Evolutionary conservation across 1,140 invertebrate genomes (phyloP).

Genomic region (Dendroctonus valens): DNA sequence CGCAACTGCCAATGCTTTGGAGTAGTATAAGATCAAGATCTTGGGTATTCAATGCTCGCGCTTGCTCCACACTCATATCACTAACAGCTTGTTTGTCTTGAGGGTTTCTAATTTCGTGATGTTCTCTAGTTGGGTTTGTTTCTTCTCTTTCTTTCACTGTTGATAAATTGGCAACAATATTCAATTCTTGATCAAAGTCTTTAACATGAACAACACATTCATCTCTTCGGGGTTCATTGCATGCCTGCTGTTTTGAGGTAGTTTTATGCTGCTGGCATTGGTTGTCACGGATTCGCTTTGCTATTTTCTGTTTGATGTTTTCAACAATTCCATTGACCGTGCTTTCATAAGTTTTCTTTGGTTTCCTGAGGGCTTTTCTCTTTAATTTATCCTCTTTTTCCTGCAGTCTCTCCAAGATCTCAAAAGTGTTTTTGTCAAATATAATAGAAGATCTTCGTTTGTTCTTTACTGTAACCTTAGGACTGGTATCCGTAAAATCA

Average conservation of each 20-base stretch:
- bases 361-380: conserved; percentile 7
- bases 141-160: not conserved
- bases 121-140: not conserved
- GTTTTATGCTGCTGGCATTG: not conserved
- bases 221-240: not conserved
- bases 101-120: not conserved
- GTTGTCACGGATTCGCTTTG: not conserved
- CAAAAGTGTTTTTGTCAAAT: conserved; percentile 26
- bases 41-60: no score
- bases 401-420: conserved; percentile 21
- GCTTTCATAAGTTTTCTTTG: conserved; percentile 10
- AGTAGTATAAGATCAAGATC: not conserved
- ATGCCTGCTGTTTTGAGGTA: not conserved
- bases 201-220: not conserved
- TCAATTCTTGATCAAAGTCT: not conserved
- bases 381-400: conserved; percentile 23
- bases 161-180: not conserved
- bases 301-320: conserved; percentile 17
- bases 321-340: conserved; percentile 10
- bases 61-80: not conserved
- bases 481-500: conserved; percentile 30
- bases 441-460: conserved; percentile 18
- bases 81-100: not conserved
- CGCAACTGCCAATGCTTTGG: not conserved
- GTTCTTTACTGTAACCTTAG: conserved; percentile 9